Percentiles rank a stretch among this genome's conserved stretches.
These are phyloP conservation scores for Varroa destructor DNA, from an alignment of 1,140 invertebrate species.

Conservation along the genomic window DNA sequence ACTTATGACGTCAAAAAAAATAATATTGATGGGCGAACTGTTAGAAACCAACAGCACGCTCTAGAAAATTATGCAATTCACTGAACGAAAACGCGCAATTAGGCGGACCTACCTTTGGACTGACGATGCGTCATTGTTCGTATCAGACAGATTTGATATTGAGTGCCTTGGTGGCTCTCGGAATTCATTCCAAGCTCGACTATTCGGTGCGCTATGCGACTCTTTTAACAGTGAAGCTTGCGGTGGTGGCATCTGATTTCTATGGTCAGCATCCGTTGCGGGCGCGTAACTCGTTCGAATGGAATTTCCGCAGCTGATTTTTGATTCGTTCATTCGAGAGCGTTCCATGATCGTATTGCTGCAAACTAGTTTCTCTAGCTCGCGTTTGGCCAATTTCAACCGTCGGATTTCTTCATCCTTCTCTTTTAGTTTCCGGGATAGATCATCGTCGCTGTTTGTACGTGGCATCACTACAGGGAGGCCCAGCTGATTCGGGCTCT, in stretches of 20 bases:
- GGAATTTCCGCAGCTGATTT: too few species aligned
- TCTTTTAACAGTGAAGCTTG: not conserved
- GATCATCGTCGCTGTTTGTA: not conserved
- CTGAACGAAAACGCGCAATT: not conserved
- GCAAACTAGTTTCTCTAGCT: constrained; percentile 12
- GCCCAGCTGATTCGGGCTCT: constrained; percentile 12
- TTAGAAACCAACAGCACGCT: too few species aligned
- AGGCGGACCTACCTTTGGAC: constrained; percentile 4
- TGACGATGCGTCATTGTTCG: not conserved
- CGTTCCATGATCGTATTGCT: not conserved
- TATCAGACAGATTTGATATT: not conserved
- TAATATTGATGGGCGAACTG: too few species aligned
- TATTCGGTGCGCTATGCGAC: not conserved
- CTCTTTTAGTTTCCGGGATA: not conserved
- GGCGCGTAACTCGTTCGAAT: too few species aligned
- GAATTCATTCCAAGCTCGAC: constrained; percentile 24
- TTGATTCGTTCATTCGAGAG: too few species aligned
- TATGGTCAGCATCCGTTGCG: not conserved
- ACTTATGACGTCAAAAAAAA: too few species aligned
- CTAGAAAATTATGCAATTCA: too few species aligned
- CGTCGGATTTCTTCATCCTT: constrained; percentile 20
- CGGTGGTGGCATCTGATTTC: constrained; percentile 8
- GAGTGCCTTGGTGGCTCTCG: not conserved
- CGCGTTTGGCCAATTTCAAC: not conserved
- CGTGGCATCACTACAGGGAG: not conserved